Base-by-base conservation (phyloP, 1,140 invertebrate genomes). In the Monochamus saltuarius region DNA sequence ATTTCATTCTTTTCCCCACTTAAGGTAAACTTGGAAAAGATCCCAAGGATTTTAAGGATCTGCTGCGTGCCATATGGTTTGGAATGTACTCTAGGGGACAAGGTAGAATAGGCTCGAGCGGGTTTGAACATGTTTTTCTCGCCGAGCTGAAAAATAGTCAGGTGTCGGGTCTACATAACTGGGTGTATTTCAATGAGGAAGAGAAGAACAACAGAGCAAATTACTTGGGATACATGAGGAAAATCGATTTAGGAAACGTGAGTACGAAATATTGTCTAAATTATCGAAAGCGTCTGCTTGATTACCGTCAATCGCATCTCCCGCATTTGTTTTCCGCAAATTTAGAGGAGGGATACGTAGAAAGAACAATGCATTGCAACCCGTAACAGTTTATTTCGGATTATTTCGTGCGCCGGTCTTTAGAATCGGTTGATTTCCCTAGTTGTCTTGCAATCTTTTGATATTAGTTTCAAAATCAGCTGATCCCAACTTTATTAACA, bases 91-190 rank as follows among this genome's bases (percentile, higher is more conserved):
- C 90, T 0, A 79, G 92, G 56, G 88, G 89, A 0, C 82, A 83
- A 66, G 87, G 87, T 13, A 87, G 84, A 72, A 85, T 89, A 7
- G 87, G 89, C 14, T 92, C 90, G 64, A 89, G 87, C 19, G 91
- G 89, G 1, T 94, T 95, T 70, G 92, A 95, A 74, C 92, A 95
- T 68, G 83, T 92, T 17, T 95, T 94, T 73, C 78, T 95, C 1
- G 87, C 90, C 0, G 92, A 95, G 82, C 78, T 92, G 0, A 88
- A 91, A 77, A 84, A 85, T 68, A 77, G 83, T n/a, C 84, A 89
- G 69, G 83, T 95, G 36, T 81, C 81, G 68, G 93, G 93, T 9
- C 79, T 95, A 54, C 92, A 95, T 73, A 94, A 94, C 74, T 95
- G 92, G 92, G 80, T 95, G n/a, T 92, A 89, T 72, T 92, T 91